Base-by-base conservation (phyloP, 2,888 invertebrate species). In the Thereva unica region DNA sequence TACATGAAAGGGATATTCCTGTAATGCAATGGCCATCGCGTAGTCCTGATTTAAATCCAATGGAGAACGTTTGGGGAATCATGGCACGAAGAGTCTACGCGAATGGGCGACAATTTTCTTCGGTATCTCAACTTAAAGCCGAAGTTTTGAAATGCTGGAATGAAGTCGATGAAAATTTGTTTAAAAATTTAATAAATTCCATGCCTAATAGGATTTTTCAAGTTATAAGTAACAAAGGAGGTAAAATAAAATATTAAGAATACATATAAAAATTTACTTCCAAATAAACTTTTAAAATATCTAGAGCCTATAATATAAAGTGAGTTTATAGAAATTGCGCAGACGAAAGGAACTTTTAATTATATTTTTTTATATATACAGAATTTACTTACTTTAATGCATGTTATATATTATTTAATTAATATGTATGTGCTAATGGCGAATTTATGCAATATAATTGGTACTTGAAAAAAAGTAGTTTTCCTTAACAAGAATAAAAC, bases 1-100 rank as follows among this genome's bases (percentile, higher is more conserved):
- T 41, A 34, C 42, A 34, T 57, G 34, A 57, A 35, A 57, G 45
- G 2, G 45, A 57, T 38, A 42, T 57, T 38, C 44, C 42, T 44
- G 42, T 59, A 41, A 45, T 59, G 45, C 47, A 45, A 44, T 59
- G 47, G 59, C 59, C 59, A 37, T 44, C 59, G 4, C 59, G 12
- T 34, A 59, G 59, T 47, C 59, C 45, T 10, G 45, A 59, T 35
- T n/a, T 45, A 59, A 23, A 56, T 44, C 42, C 56, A 7, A 42
- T 44, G 35, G 56, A 56, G 34, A 56, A 23, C 23, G 34, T 56
- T 56, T 41, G 56, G 56, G 56, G 56, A 44, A 56, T 56, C 34
- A 40, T 42, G 41, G 10, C 42, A 44, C 23, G 42, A 56, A 56
- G 45, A 56, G 23, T 53, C 53, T 53, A 53, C 37, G 34, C 53